Evolutionary conservation across 2,888 invertebrate genomes (phyloP).

Genomic region (Drosophila borborema): DNA sequence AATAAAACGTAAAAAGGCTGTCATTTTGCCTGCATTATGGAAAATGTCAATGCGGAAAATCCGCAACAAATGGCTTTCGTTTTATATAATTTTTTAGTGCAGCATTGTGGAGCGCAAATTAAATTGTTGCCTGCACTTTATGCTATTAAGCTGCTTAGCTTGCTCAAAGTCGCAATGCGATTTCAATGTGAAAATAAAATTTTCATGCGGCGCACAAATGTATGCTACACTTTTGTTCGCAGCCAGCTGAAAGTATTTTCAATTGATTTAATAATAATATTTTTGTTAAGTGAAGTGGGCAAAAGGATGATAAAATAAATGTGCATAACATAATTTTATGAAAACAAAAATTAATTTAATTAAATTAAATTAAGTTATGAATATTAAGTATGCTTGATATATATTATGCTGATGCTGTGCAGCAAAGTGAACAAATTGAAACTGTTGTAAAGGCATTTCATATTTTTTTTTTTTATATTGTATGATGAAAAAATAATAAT

Average conservation of each 20-base stretch:
- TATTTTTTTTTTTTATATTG: too few species aligned
- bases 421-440: neutral
- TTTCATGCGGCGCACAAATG: constrained; percentile 23
- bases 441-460: neutral
- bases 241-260: neutral
- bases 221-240: constrained; percentile 27
- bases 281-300: neutral
- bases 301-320: neutral
- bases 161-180: constrained; percentile 1
- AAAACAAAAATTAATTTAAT: neutral
- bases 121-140: constrained; percentile 30
- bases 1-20: constrained; percentile 26
- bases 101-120: constrained; percentile 18
- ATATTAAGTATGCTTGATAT: neutral
- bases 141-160: constrained; percentile 27
- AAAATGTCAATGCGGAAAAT: constrained; percentile 32
- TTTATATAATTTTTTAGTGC: constrained; percentile 22
- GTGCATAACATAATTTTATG: neutral
- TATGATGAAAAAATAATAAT: too few species aligned
- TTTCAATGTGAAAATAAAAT: neutral
- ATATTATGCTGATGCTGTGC: neutral
- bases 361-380: neutral
- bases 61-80: constrained; percentile 1
- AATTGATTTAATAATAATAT: constrained; percentile 36
- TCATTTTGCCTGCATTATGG: constrained; percentile 50